Evolutionary conservation across 2,113 vertebrate genomes (phyloP).

Genomic region (Aramus guarauna): DNA sequence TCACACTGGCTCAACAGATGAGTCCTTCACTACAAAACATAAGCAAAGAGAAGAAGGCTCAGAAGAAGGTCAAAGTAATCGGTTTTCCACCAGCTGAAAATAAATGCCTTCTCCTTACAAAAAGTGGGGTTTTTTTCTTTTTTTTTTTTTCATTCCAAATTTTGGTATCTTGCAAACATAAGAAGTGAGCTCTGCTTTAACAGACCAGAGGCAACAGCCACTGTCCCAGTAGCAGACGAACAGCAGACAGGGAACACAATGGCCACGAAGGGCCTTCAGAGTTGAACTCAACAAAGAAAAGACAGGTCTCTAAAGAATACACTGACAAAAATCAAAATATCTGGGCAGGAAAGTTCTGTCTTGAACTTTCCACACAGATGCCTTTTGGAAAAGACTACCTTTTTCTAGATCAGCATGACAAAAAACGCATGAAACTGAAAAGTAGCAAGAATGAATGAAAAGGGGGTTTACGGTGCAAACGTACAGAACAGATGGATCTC

Average conservation of each 20-base stretch:
- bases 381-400: neutral
- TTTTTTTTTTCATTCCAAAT: neutral
- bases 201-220: neutral
- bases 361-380: accelerated
- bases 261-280: neutral
- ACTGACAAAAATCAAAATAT: neutral
- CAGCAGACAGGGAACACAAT: neutral
- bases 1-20: neutral
- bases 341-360: neutral
- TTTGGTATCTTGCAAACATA: neutral
- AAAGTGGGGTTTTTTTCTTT: neutral
- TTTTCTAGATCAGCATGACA: neutral
- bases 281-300: neutral
- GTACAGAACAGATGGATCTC: neutral
- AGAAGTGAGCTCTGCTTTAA: neutral
- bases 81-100: neutral
- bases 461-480: neutral
- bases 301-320: neutral
- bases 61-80: neutral
- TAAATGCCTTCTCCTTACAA: neutral
- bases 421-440: neutral
- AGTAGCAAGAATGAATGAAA: neutral
- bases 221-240: neutral
- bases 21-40: neutral
- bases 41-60: neutral